phyloP scores from a whole-genome alignment of 2,888 invertebrate genomes.

The Parthenolecanium corni region DNA sequence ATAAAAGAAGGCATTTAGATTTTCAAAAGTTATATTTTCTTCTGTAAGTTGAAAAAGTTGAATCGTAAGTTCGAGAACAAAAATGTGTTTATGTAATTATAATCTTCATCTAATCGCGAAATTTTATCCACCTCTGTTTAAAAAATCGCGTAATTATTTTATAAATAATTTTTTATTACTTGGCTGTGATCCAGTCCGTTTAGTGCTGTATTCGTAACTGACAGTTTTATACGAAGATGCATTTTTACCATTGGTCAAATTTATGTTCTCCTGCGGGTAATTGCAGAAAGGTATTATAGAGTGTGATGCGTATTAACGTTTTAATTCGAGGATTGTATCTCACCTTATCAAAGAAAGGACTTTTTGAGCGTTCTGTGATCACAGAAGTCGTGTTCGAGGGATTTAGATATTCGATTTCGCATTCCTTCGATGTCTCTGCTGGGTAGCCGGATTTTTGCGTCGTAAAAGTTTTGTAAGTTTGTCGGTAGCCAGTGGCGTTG shows the following conservation, averaged over 20 bases:
- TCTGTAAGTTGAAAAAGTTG: no score
- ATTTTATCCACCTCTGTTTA: no score
- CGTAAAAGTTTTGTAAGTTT: conserved; percentile 35
- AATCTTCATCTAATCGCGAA: no score
- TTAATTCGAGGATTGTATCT: neutral
- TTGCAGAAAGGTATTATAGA: neutral
- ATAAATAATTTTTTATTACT: neutral
- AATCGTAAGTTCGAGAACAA: no score
- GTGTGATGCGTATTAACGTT: neutral
- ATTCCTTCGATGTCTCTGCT: conserved; percentile 34
- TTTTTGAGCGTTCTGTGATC: conserved; percentile 34
- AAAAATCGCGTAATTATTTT: neutral
- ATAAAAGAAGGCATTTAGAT: no score
- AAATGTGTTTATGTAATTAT: no score
- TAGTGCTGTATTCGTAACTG: conserved; percentile 34
- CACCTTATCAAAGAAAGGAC: conserved; percentile 23
- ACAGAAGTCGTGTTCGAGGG: conserved; percentile 37
- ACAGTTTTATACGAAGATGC: conserved; percentile 33
- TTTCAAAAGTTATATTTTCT: no score
- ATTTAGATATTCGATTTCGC: conserved; percentile 37
- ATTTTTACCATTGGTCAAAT: conserved; percentile 27
- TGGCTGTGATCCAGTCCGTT: conserved; percentile 10
- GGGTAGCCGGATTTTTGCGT: conserved; percentile 33
- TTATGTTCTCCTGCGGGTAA: conserved; percentile 24
- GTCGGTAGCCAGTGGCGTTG: conserved; percentile 35